Evolutionary conservation across 2,888 invertebrate genomes (phyloP), one percentile per base, ranked within the genome.

Genomic region (Arrhopalites spinosus): DNA sequence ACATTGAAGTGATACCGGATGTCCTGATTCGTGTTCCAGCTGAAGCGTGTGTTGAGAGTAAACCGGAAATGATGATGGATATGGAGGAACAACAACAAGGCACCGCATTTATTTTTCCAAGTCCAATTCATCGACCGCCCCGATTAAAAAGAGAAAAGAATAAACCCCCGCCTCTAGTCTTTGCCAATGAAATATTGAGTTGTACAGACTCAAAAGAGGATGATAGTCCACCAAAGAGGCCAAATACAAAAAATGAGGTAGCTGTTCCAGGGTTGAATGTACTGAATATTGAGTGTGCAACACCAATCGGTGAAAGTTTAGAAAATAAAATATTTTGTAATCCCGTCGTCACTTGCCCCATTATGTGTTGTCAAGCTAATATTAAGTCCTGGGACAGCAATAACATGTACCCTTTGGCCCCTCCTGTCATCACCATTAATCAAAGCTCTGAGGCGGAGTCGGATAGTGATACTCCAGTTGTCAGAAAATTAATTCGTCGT

Each of bases 361-460:
- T 70, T 2, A 20, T 45, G 2, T 73, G 61, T 59, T 66, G 73
- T 73, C 68, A 69, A 63, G 50, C n/a, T n/a, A 76, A 63, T 66
- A 73, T 70, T 45, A 78, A 74, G 45, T 78, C 77, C 25, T 77
- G 77, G 77, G 77, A 78, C 76, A 76, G 78, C 50, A 13, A 0
- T 29, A 20, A 20, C 23, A 66, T 59, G 3, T 72, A 70, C 64
- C 80, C 81, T 13, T 66, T 81, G 11, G 70, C 68, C n/a, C 82
- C 82, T 7, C 82, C 82, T 15, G 43, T 78, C 47, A 88, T 90
- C 63, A 85, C 86, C 11, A 84, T 84, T 74, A 83, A 83, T 73
- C 86, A 86, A 76, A 83, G 85, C 64, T 85, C 85, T 29, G 88
- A 88, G 27, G 87, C 87, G 36, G 88, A 87, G 13, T 83, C 83